Conservation (phyloP, 2,113 vertebrate species). For the Lota lota region DNA sequence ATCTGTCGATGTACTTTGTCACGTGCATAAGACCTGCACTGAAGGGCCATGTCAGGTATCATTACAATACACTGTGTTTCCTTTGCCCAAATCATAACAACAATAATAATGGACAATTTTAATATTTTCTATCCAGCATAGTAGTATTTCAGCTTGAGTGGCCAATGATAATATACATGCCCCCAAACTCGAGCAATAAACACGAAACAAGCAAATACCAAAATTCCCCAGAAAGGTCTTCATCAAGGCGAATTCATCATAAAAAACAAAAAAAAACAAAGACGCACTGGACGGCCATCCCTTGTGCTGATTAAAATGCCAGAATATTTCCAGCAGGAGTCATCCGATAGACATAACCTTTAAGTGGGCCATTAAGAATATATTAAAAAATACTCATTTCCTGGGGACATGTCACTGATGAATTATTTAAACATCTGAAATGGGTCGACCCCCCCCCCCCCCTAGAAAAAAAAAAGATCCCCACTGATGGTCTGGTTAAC, state of each 20-base stretch:
- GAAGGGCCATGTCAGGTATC: too few species aligned
- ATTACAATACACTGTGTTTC: too few species aligned
- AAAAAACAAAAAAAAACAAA: constrained; percentile 13
- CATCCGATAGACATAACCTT: constrained; percentile 75
- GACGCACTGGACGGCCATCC: constrained; percentile 22
- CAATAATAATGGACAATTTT: too few species aligned
- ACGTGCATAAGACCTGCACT: too few species aligned
- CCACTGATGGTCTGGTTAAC: constrained; percentile 40
- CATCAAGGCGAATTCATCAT: constrained; percentile 42
- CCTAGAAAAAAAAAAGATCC: constrained; percentile 37
- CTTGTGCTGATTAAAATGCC: constrained; percentile 66
- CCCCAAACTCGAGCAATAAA: too few species aligned
- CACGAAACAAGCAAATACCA: too few species aligned
- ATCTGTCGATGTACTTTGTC: too few species aligned
- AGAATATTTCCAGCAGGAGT: constrained; percentile 53
- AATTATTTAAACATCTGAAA: constrained; percentile 71
- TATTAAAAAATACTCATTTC: constrained; percentile 77
- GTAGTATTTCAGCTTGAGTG: too few species aligned
- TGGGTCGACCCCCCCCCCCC: constrained; percentile 26
- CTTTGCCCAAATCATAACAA: too few species aligned
- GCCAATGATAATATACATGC: too few species aligned
- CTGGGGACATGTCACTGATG: constrained; percentile 63
- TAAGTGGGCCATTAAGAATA: constrained; percentile 75
- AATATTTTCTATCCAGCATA: too few species aligned
- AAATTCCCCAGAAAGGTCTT: too few species aligned